Conservation (phyloP, 1,140 invertebrate genomes). For the Brachionus koreanus region DNA sequence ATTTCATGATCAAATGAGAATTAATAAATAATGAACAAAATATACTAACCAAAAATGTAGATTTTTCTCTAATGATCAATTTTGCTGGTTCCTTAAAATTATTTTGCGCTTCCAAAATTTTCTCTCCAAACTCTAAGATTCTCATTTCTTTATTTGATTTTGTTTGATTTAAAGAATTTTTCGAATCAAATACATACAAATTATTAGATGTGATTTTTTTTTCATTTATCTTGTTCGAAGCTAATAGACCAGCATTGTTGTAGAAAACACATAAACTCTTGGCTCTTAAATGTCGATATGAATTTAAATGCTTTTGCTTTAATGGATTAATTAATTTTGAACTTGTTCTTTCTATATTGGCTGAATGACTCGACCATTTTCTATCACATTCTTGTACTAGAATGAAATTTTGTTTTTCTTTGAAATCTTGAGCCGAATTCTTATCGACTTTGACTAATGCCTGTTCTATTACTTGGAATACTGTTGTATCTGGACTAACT, state of each 20-base stretch:
- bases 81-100: background rate
- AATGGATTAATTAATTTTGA: background rate
- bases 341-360: background rate
- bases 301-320: background rate
- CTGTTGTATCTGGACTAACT: slow-evolving; percentile 2
- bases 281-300: slow-evolving; percentile 25
- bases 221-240: background rate
- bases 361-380: background rate
- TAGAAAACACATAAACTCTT: slow-evolving; percentile 30
- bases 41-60: slow-evolving; percentile 18
- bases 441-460: slow-evolving; percentile 10
- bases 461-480: slow-evolving; percentile 34
- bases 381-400: slow-evolving; percentile 6
- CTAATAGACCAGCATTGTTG: background rate
- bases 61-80: slow-evolving; percentile 38
- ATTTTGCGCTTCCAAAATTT: slow-evolving; percentile 37
- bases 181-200: background rate
- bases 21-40: no score
- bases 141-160: background rate
- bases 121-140: background rate
- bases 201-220: background rate
- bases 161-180: background rate
- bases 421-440: background rate
- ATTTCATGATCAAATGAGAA: no score
- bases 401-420: slow-evolving; percentile 27